phyloP scores from a whole-genome alignment of 1,140 invertebrate species.

The Cataglyphis hispanica region DNA sequence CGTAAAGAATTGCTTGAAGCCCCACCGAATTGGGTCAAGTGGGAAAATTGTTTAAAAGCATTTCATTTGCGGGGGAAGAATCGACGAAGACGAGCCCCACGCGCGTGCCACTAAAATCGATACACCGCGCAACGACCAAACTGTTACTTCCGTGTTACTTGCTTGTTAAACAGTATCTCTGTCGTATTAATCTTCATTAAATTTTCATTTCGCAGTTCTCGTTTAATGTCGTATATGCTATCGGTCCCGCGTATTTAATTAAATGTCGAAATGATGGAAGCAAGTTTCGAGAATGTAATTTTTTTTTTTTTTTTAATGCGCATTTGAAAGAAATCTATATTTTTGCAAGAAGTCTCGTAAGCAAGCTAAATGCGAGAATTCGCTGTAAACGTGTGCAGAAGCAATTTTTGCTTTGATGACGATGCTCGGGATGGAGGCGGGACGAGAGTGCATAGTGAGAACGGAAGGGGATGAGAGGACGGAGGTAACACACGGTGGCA shows the following conservation, averaged over 20 bases:
- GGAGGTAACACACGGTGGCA: conserved; percentile 47
- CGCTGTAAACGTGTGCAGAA: conserved; percentile 67
- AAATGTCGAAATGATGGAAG: not conserved
- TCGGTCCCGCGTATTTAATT: not conserved
- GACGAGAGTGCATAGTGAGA: too few relatives aligned
- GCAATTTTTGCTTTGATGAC: conserved; percentile 70
- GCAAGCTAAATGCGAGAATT: conserved; percentile 52
- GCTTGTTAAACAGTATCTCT: conserved; percentile 33
- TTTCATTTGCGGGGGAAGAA: conserved; percentile 13
- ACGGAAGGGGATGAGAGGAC: conserved; percentile 29
- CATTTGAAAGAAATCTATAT: conserved; percentile 34
- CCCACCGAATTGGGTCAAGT: conserved; percentile 60
- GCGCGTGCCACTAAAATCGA: conserved; percentile 56
- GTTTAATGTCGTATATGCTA: not conserved
- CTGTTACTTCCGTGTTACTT: conserved; percentile 1
- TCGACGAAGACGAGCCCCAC: conserved; percentile 1
- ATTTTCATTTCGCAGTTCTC: not conserved
- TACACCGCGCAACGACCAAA: not conserved
- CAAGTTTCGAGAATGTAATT: too few relatives aligned
- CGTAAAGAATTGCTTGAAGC: conserved; percentile 45
- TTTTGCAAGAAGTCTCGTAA: conserved; percentile 39
- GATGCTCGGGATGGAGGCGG: conserved; percentile 3
- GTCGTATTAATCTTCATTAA: conserved; percentile 16
- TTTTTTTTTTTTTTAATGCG: not conserved
- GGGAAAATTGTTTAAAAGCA: conserved; percentile 66